Evolutionary conservation across 2,797 vertebrate species (phyloP), one percentile per base, ranked within the genome.

Genomic region (Microtus agrestis): DNA sequence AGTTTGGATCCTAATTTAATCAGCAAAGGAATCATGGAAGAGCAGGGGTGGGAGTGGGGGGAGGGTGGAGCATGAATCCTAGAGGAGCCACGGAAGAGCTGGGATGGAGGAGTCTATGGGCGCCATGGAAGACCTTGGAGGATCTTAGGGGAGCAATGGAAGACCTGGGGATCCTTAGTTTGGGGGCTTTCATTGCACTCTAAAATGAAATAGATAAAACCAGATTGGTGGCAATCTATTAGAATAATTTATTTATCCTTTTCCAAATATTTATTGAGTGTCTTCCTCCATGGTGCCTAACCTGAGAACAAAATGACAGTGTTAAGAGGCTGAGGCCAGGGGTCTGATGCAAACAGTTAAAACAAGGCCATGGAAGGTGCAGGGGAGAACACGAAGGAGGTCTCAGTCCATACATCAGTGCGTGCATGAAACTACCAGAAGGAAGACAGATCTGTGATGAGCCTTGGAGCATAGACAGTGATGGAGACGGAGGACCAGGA

Each of bases 171-270:
- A 96, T 48, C 1, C 0, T n/a, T 76, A 59, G 31, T n/a, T 69
- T 74, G 56, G 34, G 61, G 61, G 71, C 0, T 73, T 95, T 48
- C 9, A 8, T 46, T 97, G 81, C 73, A 76, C 80, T 78, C 85
- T 21, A 67, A 93, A 87, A 85, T 71, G 27, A 51, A 86, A 86
- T 85, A 71, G 37, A 69, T 59, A 81, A 86, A 90, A 37, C 56
- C 25, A 25, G n/a, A 86, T 43, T 61, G 54, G 74, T 43, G 29
- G 48, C 61, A 87, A 79, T 77, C 31, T 63, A 87, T 85, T 89
- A 89, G 87, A 86, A 91, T 82, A 95, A 82, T 11, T 40, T 85
- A 74, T 56, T 82, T 94, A 15, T 40, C 12, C 6, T 91, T 91
- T 48, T 19, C 71, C 54, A 59, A 48, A 51, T 94, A 94, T 80